These are phyloP conservation scores for Corythoichthys intestinalis DNA, from an alignment of 2,113 vertebrate genomes.

Conservation along the genomic window DNA sequence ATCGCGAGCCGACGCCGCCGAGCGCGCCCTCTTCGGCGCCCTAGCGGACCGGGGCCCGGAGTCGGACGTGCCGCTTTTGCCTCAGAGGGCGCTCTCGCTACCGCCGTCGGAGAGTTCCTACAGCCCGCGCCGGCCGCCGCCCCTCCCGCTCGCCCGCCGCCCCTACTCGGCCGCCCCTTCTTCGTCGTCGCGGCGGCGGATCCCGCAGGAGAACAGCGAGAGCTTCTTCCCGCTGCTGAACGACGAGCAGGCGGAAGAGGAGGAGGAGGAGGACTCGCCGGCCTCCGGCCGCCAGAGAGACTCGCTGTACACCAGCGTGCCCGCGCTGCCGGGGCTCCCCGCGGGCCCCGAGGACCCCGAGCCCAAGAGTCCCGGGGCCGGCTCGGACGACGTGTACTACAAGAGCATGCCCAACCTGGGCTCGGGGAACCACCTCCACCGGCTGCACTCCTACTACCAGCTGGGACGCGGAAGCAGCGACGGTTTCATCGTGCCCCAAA, in stretches of 20 bases:
- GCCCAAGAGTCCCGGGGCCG: conserved; percentile 59
- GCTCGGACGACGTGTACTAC: conserved; percentile 90
- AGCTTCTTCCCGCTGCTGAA: conserved; percentile 96
- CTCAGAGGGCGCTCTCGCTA: conserved; percentile 73
- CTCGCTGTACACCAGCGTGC: conserved; percentile 96
- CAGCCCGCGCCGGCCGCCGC: conserved; percentile 72
- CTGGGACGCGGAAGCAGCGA: conserved; percentile 95
- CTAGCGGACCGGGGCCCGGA: conserved; percentile 83
- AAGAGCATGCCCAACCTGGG: conserved; percentile 99
- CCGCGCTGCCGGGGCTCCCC: conserved; percentile 80
- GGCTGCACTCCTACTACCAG: conserved; percentile 96
- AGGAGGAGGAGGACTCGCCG: conserved; percentile 59
- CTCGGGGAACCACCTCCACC: conserved; percentile 88
- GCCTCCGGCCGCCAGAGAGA: conserved; percentile 81
- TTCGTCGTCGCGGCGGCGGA: conserved; percentile 77
- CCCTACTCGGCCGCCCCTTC: conserved; percentile 61
- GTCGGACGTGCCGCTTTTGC: conserved; percentile 85
- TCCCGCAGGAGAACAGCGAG: conserved; percentile 94
- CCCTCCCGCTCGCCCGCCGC: conserved; percentile 76
- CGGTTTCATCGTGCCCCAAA: conserved; percentile 88
- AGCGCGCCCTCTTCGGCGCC: conserved; percentile 63
- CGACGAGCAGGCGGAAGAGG: conserved; percentile 87
- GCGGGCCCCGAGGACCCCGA: conserved; percentile 56
- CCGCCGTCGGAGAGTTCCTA: conserved; percentile 70
- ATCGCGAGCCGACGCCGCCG: conserved; percentile 71